A percentile compares a stretch with the other conserved stretches of the same genome.
Evolutionary conservation across 2,113 vertebrate species (phyloP).

Genomic region (Spea multiplicata): DNA sequence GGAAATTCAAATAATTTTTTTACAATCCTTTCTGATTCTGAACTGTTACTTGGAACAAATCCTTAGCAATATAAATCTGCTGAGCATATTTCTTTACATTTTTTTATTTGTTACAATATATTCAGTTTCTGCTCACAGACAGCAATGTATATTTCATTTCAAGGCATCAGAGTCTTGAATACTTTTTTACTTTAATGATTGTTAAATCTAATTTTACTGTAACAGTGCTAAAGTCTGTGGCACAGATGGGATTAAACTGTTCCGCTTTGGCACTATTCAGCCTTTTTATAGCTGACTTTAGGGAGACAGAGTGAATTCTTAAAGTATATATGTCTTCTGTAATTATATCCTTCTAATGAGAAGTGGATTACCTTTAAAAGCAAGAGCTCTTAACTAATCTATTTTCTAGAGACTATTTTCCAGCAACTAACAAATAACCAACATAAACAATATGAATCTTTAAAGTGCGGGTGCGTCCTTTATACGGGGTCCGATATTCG

Average conservation of each 20-base stretch:
- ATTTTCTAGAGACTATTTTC: too few species aligned
- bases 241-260: neutral
- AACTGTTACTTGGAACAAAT: constrained; percentile 2
- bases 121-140: neutral
- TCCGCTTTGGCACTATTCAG: neutral
- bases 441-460: too few species aligned
- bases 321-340: too few species aligned
- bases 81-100: constrained; percentile 17
- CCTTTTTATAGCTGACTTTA: too few species aligned
- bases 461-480: too few species aligned
- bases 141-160: constrained; percentile 26
- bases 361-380: too few species aligned
- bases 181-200: constrained; percentile 9
- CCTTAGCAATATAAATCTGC: constrained; percentile 17
- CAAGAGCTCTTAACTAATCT: too few species aligned
- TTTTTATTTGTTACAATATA: constrained; percentile 26
- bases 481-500: too few species aligned
- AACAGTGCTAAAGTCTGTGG: neutral
- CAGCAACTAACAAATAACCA: too few species aligned
- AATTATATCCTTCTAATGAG: too few species aligned
- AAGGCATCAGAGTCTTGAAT: constrained; percentile 1
- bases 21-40: constrained; percentile 11
- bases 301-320: too few species aligned
- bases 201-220: constrained; percentile 13
- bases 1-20: constrained; percentile 19